Base-by-base conservation (phyloP, 2,113 vertebrate genomes). In the Cynopterus brachyotis region DNA sequence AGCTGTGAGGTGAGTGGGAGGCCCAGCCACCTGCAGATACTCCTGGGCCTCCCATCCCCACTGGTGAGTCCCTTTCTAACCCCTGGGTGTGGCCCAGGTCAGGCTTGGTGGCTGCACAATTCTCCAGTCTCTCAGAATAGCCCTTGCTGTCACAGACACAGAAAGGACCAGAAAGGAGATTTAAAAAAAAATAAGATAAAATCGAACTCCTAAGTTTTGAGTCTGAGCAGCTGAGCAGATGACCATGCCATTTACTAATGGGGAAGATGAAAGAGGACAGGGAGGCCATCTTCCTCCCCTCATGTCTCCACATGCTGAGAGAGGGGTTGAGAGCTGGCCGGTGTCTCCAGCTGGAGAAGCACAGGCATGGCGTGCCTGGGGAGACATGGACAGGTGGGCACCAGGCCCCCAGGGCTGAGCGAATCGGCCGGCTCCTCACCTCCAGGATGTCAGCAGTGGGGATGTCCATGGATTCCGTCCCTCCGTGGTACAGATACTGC, bases 401-500 rank as follows among this genome's bases (percentile, higher is more conserved):
- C 55, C 28, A 0, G 28, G 62, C 13, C 32, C 89, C 37, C 4
- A 0, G 53, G 22, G 19, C 45, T 6, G 1, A 28, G 15, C 1
- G 0, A 20, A 3, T 4, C 1, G 9, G 55, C 67, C 15, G 60
- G 22, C 2, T 9, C 42, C 99, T 99, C 97, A 99, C 99, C 99
- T 99, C 99, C 95, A 99, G 96, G 97, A 99, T 97, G 95, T 99
- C 99, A 0, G 98, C 8, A 0, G 99, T 98, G n/a, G 99, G 98
- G 57, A 99, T 99, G 96, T 99, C 99, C 98, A 99, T 98, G 15
- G 99, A 98, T 94, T 99, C 99, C 0, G 99, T 99, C 57, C 99
- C 99, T 90, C 99, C 99, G 0, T 99, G 99, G 98, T 99, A 99
- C 76, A 99, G 98, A 91, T 99, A 99, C 96, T 99, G 99, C 99